Percentiles rank a stretch among this genome's conserved stretches.
These are phyloP conservation scores for Calosoma granatense DNA, from an alignment of 1,140 invertebrate genomes.

Conservation along the genomic window DNA sequence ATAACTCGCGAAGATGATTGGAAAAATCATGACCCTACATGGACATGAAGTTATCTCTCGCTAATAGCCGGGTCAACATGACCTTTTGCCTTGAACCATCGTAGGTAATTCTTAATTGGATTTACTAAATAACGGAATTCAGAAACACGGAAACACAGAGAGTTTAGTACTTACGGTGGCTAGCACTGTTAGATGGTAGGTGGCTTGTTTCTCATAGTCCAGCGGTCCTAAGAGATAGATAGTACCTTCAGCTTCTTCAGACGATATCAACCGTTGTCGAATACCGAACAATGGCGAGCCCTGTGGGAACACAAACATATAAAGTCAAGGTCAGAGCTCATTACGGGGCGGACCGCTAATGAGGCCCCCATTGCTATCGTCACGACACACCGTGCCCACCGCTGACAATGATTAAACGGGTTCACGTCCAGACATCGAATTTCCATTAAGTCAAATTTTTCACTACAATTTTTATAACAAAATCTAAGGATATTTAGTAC, in stretches of 20 bases:
- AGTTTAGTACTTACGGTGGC: slow-evolving; percentile 72
- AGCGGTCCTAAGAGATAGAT: slow-evolving; percentile 62
- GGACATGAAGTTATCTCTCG: too few relatives aligned
- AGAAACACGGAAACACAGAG: too few relatives aligned
- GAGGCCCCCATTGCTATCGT: background rate
- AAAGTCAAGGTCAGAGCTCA: slow-evolving; percentile 3
- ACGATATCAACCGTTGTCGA: slow-evolving; percentile 59
- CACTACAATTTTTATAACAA: too few relatives aligned
- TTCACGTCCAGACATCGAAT: too few relatives aligned
- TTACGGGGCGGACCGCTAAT: background rate
- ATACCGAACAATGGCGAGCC: slow-evolving; percentile 65
- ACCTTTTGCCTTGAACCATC: too few relatives aligned
- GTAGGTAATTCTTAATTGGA: too few relatives aligned
- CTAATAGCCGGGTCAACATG: too few relatives aligned
- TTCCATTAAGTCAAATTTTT: too few relatives aligned
- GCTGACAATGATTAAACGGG: background rate
- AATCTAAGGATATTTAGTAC: too few relatives aligned
- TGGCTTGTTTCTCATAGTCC: slow-evolving; percentile 76
- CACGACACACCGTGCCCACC: background rate
- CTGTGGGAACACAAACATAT: slow-evolving; percentile 23
- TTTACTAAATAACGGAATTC: too few relatives aligned
- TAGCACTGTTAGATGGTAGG: slow-evolving; percentile 70
- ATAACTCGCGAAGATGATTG: too few relatives aligned
- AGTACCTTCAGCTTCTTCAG: slow-evolving; percentile 61
- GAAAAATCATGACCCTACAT: too few relatives aligned